These are phyloP conservation scores for Hybognathus amarus DNA, from an alignment of 2,797 vertebrate genomes.

Conservation along the genomic window DNA sequence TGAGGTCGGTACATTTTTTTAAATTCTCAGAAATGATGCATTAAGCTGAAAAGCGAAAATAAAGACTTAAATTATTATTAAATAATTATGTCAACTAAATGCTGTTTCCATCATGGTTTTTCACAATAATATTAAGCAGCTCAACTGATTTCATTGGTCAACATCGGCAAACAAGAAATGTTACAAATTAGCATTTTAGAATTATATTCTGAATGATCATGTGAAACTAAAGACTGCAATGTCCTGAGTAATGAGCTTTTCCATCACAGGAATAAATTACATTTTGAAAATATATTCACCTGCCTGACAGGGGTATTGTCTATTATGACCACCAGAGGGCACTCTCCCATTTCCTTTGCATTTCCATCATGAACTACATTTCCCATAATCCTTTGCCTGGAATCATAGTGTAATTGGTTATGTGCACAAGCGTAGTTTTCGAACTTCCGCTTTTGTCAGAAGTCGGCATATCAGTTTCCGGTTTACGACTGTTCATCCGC, in stretches of 20 bases:
- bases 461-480: no score
- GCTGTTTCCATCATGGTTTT: not conserved
- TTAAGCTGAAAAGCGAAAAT: not conserved
- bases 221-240: not conserved
- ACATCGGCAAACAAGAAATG: not conserved
- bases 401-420: no score
- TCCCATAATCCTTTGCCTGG: no score
- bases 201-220: not conserved
- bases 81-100: not conserved
- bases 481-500: no score
- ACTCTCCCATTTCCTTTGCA: no score
- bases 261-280: not conserved
- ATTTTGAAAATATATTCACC: not conserved
- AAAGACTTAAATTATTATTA: no score
- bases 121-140: not conserved
- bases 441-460: no score
- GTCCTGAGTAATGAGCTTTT: not conserved
- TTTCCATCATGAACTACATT: no score
- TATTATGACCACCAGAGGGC: no score
- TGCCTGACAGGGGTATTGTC: no score
- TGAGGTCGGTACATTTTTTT: not conserved
- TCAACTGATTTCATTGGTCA: not conserved
- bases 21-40: not conserved
- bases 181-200: not conserved
- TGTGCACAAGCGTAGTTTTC: no score